Conservation (phyloP, 2,113 vertebrate species). For the Clinocottus analis region DNA sequence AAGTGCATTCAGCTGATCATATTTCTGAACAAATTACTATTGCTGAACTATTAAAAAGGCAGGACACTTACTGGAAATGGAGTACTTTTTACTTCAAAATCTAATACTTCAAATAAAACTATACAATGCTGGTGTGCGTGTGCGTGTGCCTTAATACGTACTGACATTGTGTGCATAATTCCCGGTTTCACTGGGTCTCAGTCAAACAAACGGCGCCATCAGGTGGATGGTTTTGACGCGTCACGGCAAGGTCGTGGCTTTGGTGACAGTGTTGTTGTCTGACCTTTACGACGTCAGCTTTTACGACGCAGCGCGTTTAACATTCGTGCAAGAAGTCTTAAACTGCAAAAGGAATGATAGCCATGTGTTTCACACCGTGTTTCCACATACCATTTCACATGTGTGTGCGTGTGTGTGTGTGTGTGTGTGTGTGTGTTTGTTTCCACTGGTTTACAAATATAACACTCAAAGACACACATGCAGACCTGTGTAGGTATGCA, state of each 20-base stretch:
- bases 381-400: constrained; percentile 19
- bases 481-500: constrained; percentile 14
- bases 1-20: not conserved
- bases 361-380: constrained; percentile 11
- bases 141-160: not conserved
- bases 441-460: constrained; percentile 44
- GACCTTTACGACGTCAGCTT: constrained; percentile 25
- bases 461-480: constrained; percentile 29
- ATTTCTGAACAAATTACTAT: not conserved
- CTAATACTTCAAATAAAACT: not conserved
- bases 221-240: not conserved
- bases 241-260: not conserved
- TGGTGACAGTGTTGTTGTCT: constrained; percentile 2
- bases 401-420: not conserved
- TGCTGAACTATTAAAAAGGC: not conserved
- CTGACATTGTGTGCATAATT: not conserved
- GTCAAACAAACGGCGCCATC: not conserved
- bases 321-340: constrained; percentile 36
- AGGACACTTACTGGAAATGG: not conserved
- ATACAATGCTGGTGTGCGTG: not conserved
- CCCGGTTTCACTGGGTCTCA: not conserved
- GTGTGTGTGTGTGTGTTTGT: not conserved
- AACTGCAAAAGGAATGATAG: constrained; percentile 37
- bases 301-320: constrained; percentile 6
- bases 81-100: not conserved